A percentile compares a stretch with the other conserved stretches of the same genome.
These are phyloP conservation scores for Desoria tigrina DNA, from an alignment of 2,888 invertebrate genomes.

Conservation along the genomic window DNA sequence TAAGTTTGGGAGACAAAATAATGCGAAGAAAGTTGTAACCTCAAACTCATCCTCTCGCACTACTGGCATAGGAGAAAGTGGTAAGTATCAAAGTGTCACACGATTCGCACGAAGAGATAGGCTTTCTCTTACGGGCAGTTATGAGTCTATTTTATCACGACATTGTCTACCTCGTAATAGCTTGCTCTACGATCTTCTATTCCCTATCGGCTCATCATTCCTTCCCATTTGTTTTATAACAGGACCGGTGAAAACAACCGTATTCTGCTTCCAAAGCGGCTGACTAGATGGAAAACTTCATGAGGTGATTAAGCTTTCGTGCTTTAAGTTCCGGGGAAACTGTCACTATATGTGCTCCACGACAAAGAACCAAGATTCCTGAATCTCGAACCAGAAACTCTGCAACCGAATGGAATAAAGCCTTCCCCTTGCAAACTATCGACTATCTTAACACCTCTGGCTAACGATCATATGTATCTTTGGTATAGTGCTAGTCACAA, in stretches of 20 bases:
- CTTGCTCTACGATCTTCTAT: slow-evolving; percentile 19
- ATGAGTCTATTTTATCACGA: slow-evolving; percentile 29
- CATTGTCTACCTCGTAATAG: slow-evolving; percentile 20
- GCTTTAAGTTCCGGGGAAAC: not conserved
- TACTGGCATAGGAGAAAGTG: not conserved
- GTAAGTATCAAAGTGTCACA: slow-evolving; percentile 6
- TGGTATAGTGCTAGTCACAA: too few species aligned
- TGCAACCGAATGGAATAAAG: too few species aligned
- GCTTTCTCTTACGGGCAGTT: slow-evolving; percentile 10
- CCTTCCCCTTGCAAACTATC: not conserved
- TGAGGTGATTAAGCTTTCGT: slow-evolving; percentile 21
- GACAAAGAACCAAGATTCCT: too few species aligned
- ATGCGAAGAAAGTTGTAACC: too few species aligned
- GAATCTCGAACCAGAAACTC: too few species aligned
- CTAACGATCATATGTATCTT: too few species aligned
- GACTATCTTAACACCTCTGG: slow-evolving; percentile 6
- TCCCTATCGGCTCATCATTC: slow-evolving; percentile 42
- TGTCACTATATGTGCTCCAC: not conserved
- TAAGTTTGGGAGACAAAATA: too few species aligned
- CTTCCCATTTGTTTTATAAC: slow-evolving; percentile 18
- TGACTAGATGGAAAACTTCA: slow-evolving; percentile 12
- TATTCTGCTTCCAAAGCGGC: not conserved
- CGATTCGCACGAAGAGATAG: slow-evolving; percentile 2
- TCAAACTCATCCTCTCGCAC: too few species aligned
- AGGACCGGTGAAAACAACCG: too few species aligned